Conservation (phyloP, 2,888 invertebrate genomes). For the Conistra vaccinii region DNA sequence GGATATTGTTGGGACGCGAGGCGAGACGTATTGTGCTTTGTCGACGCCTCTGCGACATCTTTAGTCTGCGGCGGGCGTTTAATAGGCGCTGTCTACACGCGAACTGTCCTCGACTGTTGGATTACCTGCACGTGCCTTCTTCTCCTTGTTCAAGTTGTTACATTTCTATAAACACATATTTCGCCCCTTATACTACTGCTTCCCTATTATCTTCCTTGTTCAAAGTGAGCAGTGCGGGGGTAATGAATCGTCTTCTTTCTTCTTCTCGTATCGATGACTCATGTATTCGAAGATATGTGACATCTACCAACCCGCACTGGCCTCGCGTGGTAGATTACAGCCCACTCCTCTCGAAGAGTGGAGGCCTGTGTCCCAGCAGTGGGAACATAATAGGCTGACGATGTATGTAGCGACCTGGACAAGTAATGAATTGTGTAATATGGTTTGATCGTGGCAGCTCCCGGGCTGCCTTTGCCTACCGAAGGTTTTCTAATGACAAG, state of each 20-base stretch:
- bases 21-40: slow-evolving; percentile 66
- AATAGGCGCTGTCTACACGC: slow-evolving; percentile 18
- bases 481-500: not conserved
- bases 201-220: not conserved
- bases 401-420: not conserved
- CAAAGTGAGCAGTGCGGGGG: not conserved
- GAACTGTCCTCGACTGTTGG: not conserved
- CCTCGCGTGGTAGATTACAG: too few relatives aligned
- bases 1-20: slow-evolving; percentile 80
- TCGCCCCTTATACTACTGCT: not conserved
- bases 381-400: too few relatives aligned
- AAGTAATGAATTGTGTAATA: not conserved
- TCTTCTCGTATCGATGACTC: not conserved
- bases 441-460: not conserved
- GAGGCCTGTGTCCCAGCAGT: too few relatives aligned
- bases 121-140: not conserved
- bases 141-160: not conserved
- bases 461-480: not conserved
- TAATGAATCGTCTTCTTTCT: not conserved
- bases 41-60: slow-evolving; percentile 62
- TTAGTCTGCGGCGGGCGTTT: slow-evolving; percentile 9
- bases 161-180: slow-evolving; percentile 5
- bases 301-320: too few relatives aligned
- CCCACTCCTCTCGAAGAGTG: too few relatives aligned
- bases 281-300: too few relatives aligned